Evolutionary conservation across 2,797 vertebrate genomes (phyloP), one percentile per base, ranked within the genome.

Genomic region (Lacerta bilineata): DNA sequence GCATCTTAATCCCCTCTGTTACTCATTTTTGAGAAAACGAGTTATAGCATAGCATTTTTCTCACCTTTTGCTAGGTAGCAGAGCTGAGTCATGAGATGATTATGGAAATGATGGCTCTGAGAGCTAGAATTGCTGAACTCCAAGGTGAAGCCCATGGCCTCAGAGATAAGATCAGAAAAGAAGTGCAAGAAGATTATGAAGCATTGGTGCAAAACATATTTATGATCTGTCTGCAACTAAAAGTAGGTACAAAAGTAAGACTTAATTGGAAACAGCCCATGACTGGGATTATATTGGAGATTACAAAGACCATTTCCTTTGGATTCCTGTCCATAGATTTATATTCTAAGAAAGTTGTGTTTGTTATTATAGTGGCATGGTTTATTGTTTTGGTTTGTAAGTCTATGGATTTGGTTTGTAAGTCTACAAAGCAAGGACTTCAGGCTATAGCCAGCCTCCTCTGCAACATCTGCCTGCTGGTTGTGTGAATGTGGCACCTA

Each of bases 51-150:
- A 55, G 50, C 50, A 39, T 29, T 93, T 90, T 90, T 55, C 88
- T 88, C 74, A 90, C 88, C 84, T 39, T 83, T 43, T 66, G 23
- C 64, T 89, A 97, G 97, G 90, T 93, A 89, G 93, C 95, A 0
- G 95, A 93, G 11, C 91, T 91, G 11, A 97, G 97, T 89, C 95
- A 96, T 6, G 91, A 95, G 76, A 93, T 97, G 95, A 96, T 98
- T 93, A 69, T 96, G 94, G 97, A 98, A 95, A 95, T 97, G 94
- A 97, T 96, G 0, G 95, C 93, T 13, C 95, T 98, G 85, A 95
- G 95, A 95, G 90, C 96, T 41, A 91, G 72, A 79, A 92, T 98
- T 1, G 10, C 85, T 29, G 94, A 96, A 7, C 91, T 96, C 88
- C 95, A 97, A 86, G 96, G 98, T 80, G 95, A 98, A 92, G 96